Evolutionary conservation across 1,140 invertebrate species (phyloP), one percentile per base, ranked within the genome.

Genomic region (Drosophila kurseongensis): DNA sequence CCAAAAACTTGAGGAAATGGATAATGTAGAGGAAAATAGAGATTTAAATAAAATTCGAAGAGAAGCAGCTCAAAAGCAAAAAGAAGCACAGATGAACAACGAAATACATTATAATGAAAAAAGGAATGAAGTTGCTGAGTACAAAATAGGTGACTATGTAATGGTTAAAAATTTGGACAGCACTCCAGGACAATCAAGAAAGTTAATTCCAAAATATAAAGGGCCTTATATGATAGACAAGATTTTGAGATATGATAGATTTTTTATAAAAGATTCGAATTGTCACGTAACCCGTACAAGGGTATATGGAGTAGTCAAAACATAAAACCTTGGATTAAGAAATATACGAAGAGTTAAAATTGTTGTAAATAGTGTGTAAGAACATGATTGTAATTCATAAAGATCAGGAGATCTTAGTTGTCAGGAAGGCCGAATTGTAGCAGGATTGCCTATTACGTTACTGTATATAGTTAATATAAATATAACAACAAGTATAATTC

Each of bases 181-280:
- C 38, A 40, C 38, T 4, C 38, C 38, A n/a, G 38, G 38, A 40
- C 38, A 40, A 40, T 40, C 12, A 40, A 40, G 38, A 40, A n/a
- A 40, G 38, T 5, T 40, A 40, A n/a, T 1, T 13, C 38, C 2
- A 55, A 74, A 81, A 61, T 77, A 66, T 51, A 68, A 65, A 42
- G 83, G 80, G 9, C 86, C 83, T n/a, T 90, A 88, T 38, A 44
- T 45, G 50, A 65, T 90, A 16, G 36, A 54, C 14, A 71, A 75
- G 41, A 55, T 63, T 41, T 66, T 79, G 10, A 38, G 50, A 18
- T 73, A 85, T 63, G 81, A 91, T 36, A 65, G 42, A 78, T 55
- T 89, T 85, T 56, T 52, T 60, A 32, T 52, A 80, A 12, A 51
- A 35, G 45, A 48, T 23, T 41, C 40, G 13, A 41, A 41, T 41